Base-by-base conservation (phyloP, 1,140 invertebrate species). In the Anastrepha ludens region DNA sequence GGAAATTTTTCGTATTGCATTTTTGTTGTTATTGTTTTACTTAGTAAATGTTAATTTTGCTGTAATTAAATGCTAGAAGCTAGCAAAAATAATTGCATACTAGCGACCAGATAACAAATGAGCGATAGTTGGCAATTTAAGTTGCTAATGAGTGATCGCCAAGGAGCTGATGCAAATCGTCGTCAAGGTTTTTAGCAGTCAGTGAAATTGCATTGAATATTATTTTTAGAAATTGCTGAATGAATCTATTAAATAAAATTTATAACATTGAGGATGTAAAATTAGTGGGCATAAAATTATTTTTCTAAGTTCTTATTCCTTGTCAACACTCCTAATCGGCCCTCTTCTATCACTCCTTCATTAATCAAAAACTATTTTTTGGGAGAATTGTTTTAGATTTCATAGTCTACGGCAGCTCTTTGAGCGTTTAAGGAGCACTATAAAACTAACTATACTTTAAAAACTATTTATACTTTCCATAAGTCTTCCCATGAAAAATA, bases 41-140 rank as follows among this genome's bases (percentile, higher is more conserved):
- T 47, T 81, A 55, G 74, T 58, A 55, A 81, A 55, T 81, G 44
- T 81, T 81, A 81, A 81, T 58, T 81, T 81, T 55, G 74, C 47
- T n/a, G 47, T 81, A 81, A 81, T 81, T 81, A 81, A 55, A 81
- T 55, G 74, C 55, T 81, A 55, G 74, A 55, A 39, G 17, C 60
- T 62, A 17, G 60, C n/a, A 62, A 17, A n/a, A 67, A 9, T 67
- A 67, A 67, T 67, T 67, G n/a, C n/a, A 20, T 7, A 67, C 64
- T 39, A 5, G 64, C 64, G 11, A 39, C n/a, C 64, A 81, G 74
- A 81, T 81, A 81, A 58, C 47, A 81, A 81, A 81, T 81, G 74
- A 81, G 74, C 9, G 74, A 81, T 81, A 81, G 74, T 81, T 81
- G 74, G 74, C 44, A 55, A 55, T 81, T 81, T 81, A 50, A 81